Evolutionary conservation across 2,888 invertebrate genomes (phyloP).

Genomic region (Gortyna flavago): DNA sequence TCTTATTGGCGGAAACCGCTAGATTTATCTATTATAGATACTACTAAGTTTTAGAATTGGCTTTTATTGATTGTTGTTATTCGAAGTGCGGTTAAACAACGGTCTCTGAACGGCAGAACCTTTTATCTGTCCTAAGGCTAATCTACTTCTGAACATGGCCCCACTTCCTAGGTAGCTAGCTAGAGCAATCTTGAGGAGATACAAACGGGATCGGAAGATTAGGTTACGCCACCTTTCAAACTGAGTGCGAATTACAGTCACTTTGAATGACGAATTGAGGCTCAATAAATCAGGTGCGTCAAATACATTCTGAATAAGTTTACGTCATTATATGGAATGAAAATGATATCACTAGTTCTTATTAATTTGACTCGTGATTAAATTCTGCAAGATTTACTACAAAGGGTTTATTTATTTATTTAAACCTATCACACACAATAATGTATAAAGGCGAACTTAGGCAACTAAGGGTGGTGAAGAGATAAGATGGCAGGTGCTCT

Average conservation of each 20-base stretch:
- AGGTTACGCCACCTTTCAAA: slow-evolving; percentile 40
- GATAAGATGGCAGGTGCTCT: too few species aligned
- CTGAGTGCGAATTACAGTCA: slow-evolving; percentile 43
- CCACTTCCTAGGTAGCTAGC: slow-evolving; percentile 46
- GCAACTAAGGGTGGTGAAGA: too few species aligned
- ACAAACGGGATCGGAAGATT: slow-evolving; percentile 53
- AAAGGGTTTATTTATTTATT: not conserved
- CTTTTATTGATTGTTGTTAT: slow-evolving; percentile 46
- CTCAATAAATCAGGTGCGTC: slow-evolving; percentile 36
- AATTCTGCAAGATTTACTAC: not conserved
- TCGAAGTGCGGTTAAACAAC: slow-evolving; percentile 47
- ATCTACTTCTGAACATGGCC: slow-evolving; percentile 36
- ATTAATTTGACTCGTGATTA: not conserved
- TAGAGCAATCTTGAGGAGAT: slow-evolving; percentile 46
- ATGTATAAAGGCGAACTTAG: not conserved
- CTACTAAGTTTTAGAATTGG: slow-evolving; percentile 31
- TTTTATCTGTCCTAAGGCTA: slow-evolving; percentile 49
- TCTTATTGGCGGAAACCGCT: slow-evolving; percentile 33
- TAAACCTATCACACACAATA: not conserved
- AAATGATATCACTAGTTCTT: slow-evolving; percentile 13
- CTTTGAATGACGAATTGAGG: slow-evolving; percentile 37
- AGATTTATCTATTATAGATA: slow-evolving; percentile 38
- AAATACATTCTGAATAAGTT: slow-evolving; percentile 21
- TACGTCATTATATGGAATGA: not conserved
- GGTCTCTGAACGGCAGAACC: slow-evolving; percentile 27